A percentile compares a stretch with the other conserved stretches of the same genome.
phyloP scores from a whole-genome alignment of 1,140 invertebrate species.

The Gryllus bimaculatus region DNA sequence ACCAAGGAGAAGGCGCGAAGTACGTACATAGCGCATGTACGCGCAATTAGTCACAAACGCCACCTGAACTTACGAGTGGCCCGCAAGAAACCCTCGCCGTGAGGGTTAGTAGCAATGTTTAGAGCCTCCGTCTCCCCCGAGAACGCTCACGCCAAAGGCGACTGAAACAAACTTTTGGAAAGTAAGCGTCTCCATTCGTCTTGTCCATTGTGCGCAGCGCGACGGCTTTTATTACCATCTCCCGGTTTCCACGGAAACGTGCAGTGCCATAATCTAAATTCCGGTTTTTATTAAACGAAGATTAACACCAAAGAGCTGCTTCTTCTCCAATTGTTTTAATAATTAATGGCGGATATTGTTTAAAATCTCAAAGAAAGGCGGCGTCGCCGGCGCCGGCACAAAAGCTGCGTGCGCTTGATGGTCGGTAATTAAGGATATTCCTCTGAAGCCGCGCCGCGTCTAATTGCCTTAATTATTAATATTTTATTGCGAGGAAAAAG shows the following conservation, averaged over 20 bases:
- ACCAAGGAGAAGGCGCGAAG: no score
- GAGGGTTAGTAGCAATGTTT: no score
- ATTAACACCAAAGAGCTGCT: not conserved
- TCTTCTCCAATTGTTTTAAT: not conserved
- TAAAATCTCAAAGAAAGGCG: not conserved
- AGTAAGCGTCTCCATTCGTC: no score
- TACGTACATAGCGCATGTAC: no score
- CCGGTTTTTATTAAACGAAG: not conserved
- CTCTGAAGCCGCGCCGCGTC: not conserved
- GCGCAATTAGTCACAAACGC: no score
- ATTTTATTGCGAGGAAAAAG: not conserved
- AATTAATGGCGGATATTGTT: not conserved
- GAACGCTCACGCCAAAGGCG: no score
- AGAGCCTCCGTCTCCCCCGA: no score
- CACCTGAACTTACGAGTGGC: no score
- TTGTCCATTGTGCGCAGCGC: no score
- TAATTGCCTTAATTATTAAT: conserved; percentile 1
- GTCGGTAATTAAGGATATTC: not conserved
- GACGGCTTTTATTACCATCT: no score
- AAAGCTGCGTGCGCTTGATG: not conserved
- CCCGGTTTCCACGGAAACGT: not conserved
- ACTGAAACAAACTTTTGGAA: no score
- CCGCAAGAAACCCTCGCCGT: no score
- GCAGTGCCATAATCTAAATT: not conserved
- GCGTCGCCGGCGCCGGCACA: not conserved